Conservation (phyloP, 2,113 vertebrate genomes). For the Picathartes gymnocephalus region DNA sequence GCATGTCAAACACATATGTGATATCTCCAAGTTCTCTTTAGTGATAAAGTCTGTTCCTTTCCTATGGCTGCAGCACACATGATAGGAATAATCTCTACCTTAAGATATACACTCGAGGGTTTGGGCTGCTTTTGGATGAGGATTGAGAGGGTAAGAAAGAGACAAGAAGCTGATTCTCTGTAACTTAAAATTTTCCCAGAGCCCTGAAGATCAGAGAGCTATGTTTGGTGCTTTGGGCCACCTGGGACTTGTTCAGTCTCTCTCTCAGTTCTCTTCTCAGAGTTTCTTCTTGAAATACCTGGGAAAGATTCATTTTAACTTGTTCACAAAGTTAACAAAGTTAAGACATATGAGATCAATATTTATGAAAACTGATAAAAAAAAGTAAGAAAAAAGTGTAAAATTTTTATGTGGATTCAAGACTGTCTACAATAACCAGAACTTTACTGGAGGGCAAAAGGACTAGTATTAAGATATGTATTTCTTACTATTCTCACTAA, state of each 20-base stretch:
- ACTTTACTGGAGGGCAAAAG: neutral
- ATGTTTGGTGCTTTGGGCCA: neutral
- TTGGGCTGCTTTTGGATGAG: neutral
- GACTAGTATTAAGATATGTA: neutral
- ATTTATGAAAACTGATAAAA: neutral
- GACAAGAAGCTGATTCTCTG: neutral
- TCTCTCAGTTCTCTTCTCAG: neutral
- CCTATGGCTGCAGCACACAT: neutral
- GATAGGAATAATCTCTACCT: conserved; percentile 4
- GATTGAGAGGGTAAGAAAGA: neutral
- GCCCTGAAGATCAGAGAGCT: neutral
- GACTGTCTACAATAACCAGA: neutral
- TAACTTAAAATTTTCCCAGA: neutral
- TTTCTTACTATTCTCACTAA: neutral
- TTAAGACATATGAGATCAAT: neutral
- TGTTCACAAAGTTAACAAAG: neutral
- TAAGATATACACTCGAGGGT: neutral
- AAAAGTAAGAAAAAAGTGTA: neutral
- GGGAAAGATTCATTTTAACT: neutral
- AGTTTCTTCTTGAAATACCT: neutral
- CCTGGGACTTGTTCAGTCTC: neutral
- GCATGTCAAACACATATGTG: neutral
- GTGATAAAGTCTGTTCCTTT: neutral
- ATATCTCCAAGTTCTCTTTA: neutral
- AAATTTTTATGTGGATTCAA: neutral